Percentiles rank a stretch among this genome's conserved stretches.
Conservation (phyloP, 2,113 vertebrate genomes). For the Labeo rohita region DNA sequence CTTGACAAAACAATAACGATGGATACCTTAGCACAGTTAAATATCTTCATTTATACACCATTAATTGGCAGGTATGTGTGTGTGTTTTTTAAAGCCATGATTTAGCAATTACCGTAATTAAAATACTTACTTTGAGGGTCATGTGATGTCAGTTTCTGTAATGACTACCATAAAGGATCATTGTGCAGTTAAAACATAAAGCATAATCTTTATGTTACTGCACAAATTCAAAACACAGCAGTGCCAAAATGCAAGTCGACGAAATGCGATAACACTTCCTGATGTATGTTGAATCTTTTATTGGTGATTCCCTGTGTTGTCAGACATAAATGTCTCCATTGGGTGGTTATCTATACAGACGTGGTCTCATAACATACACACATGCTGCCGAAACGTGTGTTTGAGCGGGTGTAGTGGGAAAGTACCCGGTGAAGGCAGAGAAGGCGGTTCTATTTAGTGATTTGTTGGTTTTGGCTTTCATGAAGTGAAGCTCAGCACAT, state of each 20-base stretch:
- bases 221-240: neutral
- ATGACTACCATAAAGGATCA: neutral
- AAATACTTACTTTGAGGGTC: neutral
- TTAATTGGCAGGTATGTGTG: neutral
- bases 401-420: slow-evolving; percentile 67
- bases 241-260: neutral
- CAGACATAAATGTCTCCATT: neutral
- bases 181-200: neutral
- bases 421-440: slow-evolving; percentile 71
- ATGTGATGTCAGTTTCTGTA: neutral
- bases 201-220: neutral
- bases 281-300: neutral
- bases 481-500: slow-evolving; percentile 87
- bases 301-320: neutral
- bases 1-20: too few species aligned
- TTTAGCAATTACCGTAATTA: neutral
- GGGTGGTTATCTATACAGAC: neutral
- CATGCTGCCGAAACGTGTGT: slow-evolving; percentile 53
- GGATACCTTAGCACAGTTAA: too few species aligned
- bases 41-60: neutral
- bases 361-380: slow-evolving; percentile 34
- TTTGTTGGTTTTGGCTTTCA: slow-evolving; percentile 80
- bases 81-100: neutral
- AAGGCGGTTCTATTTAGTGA: slow-evolving; percentile 76
- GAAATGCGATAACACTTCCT: neutral